phyloP scores from a whole-genome alignment of 2,797 vertebrate species.

The Synaphobranchus kaupii region DNA sequence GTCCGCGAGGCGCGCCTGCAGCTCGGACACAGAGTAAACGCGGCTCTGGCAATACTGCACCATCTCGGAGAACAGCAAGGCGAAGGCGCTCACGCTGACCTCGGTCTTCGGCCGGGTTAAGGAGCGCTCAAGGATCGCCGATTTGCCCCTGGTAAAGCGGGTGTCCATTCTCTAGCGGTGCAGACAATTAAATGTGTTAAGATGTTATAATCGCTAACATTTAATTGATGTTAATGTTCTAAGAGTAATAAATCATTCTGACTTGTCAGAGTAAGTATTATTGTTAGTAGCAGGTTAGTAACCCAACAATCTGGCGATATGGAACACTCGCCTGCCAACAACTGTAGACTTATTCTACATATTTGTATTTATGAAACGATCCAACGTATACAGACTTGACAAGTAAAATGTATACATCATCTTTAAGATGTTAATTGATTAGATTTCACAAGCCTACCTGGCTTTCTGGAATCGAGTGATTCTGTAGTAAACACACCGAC shows the following conservation, averaged over 20 bases:
- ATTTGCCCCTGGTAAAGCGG: slow-evolving; percentile 90
- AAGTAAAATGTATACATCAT: not conserved
- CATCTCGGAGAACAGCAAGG: slow-evolving; percentile 93
- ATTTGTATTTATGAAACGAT: not conserved
- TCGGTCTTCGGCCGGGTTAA: slow-evolving; percentile 85
- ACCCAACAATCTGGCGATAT: not conserved
- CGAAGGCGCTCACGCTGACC: slow-evolving; percentile 87
- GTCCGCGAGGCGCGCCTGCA: slow-evolving; percentile 85
- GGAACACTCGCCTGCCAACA: not conserved
- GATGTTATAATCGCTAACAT: not conserved
- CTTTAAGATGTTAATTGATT: not conserved
- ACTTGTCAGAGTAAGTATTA: not conserved
- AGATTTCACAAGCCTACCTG: not conserved
- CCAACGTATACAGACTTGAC: not conserved
- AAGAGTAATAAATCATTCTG: not conserved
- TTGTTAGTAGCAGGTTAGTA: not conserved
- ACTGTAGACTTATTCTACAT: not conserved
- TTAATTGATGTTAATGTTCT: not conserved
- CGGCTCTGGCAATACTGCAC: slow-evolving; percentile 96
- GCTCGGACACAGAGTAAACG: slow-evolving; percentile 90
- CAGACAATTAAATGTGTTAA: slow-evolving; percentile 6
- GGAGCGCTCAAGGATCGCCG: slow-evolving; percentile 83
- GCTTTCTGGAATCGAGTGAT: not conserved
- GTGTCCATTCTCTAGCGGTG: slow-evolving; percentile 76
- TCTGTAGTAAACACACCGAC: slow-evolving; percentile 12